A percentile compares a stretch with the other conserved stretches of the same genome.
These are phyloP conservation scores for Micrasema minimum DNA, from an alignment of 1,140 invertebrate genomes.

Conservation along the genomic window DNA sequence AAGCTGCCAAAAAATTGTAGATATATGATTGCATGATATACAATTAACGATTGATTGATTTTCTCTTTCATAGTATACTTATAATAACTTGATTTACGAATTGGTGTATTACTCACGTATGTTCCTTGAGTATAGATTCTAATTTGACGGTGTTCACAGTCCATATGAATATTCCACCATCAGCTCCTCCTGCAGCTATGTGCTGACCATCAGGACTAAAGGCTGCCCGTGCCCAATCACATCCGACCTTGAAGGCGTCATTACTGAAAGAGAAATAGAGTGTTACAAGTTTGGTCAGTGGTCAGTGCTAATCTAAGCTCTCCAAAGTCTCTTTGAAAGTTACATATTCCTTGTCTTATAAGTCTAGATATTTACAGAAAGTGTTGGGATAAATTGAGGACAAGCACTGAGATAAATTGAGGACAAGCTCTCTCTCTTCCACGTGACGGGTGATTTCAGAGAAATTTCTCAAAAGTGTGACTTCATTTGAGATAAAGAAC, in stretches of 20 bases:
- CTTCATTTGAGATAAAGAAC: too few relatives aligned
- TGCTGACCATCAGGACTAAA: slow-evolving; percentile 92
- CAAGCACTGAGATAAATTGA: neutral
- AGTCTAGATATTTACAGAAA: neutral
- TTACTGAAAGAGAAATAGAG: too few relatives aligned
- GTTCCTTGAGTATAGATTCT: slow-evolving; percentile 87
- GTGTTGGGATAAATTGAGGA: neutral
- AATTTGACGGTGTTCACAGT: slow-evolving; percentile 81
- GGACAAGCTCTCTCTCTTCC: too few relatives aligned
- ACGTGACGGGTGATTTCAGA: too few relatives aligned
- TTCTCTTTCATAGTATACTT: neutral
- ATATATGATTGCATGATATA: too few relatives aligned
- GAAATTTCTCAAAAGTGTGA: too few relatives aligned
- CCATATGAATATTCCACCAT: slow-evolving; percentile 94
- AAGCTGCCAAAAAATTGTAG: too few relatives aligned
- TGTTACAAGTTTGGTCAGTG: too few relatives aligned
- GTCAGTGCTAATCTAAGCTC: too few relatives aligned
- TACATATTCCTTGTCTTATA: neutral
- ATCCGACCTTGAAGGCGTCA: slow-evolving; percentile 94
- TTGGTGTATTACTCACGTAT: slow-evolving; percentile 82
- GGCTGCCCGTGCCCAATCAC: slow-evolving; percentile 91
- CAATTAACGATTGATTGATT: too few relatives aligned
- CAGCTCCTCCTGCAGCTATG: slow-evolving; percentile 88
- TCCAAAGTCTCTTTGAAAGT: neutral
- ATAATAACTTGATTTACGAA: neutral